Evolutionary conservation across 2,797 vertebrate genomes (phyloP).

Genomic region (Hybognathus amarus): DNA sequence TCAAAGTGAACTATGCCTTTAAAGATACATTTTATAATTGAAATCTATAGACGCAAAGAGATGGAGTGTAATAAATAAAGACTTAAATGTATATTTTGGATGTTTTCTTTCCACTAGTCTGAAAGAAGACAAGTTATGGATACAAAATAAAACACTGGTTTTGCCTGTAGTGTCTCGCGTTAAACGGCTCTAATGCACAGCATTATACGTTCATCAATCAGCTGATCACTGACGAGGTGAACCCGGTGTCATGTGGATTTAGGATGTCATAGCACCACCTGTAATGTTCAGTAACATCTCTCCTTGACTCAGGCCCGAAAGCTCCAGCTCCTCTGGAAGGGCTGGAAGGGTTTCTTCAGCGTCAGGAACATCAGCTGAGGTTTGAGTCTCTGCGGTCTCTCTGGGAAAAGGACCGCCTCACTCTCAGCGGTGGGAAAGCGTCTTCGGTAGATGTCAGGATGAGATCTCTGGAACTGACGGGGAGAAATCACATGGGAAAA

Average conservation of each 20-base stretch:
- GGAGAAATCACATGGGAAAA: not conserved
- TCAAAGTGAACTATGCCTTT: no score
- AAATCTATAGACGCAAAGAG: not conserved
- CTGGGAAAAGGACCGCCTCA: conserved; percentile 84
- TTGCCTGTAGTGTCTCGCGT: not conserved
- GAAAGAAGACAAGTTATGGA: not conserved
- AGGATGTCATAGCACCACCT: not conserved
- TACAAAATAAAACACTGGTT: not conserved
- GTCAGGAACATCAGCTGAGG: conserved; percentile 84
- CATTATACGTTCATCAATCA: conserved; percentile 24
- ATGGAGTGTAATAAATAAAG: not conserved
- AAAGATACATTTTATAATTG: not conserved
- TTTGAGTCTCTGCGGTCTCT: conserved; percentile 80
- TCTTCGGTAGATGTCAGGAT: conserved; percentile 88
- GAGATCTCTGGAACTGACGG: conserved; percentile 91
- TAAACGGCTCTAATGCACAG: conserved; percentile 14
- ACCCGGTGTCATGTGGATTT: not conserved
- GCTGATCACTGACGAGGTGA: not conserved
- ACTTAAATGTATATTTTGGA: not conserved
- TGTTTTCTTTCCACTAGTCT: not conserved
- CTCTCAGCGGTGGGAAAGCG: conserved; percentile 91
- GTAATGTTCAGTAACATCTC: not conserved
- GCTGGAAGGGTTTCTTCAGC: conserved; percentile 90
- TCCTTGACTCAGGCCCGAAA: conserved; percentile 83
- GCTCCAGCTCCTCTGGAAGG: conserved; percentile 95